These are phyloP conservation scores for Anableps anableps DNA, from an alignment of 2,797 vertebrate genomes.

Conservation along the genomic window DNA sequence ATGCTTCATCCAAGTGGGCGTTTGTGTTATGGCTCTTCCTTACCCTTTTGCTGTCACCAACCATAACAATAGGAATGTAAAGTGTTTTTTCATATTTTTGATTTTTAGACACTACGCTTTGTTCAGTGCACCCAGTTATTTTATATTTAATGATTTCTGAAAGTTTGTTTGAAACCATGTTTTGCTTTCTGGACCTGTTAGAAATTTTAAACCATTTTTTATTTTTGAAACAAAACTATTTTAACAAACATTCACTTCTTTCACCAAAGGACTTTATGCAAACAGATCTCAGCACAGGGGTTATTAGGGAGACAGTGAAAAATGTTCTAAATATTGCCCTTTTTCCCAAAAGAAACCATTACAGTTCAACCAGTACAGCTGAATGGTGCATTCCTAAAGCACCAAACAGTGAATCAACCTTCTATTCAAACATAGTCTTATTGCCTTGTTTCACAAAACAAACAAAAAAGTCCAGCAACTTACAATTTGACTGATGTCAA, in stretches of 20 bases:
- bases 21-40: too few species aligned
- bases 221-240: not conserved
- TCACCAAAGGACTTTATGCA: not conserved
- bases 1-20: too few species aligned
- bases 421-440: constrained; percentile 1
- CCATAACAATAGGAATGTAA: not conserved
- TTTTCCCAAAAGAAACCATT: not conserved
- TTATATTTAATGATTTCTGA: not conserved
- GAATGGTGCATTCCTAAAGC: not conserved
- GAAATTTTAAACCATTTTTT: not conserved
- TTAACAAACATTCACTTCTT: not conserved
- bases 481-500: not conserved
- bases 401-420: constrained; percentile 19
- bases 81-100: not conserved
- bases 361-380: not conserved
- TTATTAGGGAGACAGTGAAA: constrained; percentile 17
- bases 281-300: constrained; percentile 25
- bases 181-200: not conserved
- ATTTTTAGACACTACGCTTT: not conserved
- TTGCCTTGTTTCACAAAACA: constrained; percentile 6
- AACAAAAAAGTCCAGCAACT: not conserved
- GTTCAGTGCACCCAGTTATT: not conserved
- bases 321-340: not conserved
- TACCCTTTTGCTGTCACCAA: too few species aligned
- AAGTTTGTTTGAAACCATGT: not conserved